phyloP scores from a whole-genome alignment of 2,797 vertebrate species.

The Anguilla megastoma region DNA sequence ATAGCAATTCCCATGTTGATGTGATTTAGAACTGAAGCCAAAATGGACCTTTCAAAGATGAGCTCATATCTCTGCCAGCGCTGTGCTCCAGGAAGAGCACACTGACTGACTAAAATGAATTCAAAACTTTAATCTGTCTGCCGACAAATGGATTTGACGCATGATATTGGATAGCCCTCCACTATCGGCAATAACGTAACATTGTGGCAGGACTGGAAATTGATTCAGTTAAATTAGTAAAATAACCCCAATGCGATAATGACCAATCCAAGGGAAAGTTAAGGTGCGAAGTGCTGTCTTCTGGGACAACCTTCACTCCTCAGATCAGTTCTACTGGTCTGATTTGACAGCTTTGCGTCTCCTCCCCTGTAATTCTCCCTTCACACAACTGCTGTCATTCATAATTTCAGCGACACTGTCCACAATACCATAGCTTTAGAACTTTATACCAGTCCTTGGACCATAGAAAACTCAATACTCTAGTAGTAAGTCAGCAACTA shows the following conservation, averaged over 20 bases:
- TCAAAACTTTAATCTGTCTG: slow-evolving; percentile 4
- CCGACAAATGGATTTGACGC: not conserved
- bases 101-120: not conserved
- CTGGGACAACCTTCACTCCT: not conserved
- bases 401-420: not conserved
- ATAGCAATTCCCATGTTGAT: not conserved
- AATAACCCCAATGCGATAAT: not conserved
- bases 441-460: not conserved
- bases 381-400: not conserved
- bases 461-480: not conserved
- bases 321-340: not conserved
- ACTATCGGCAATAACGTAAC: not conserved
- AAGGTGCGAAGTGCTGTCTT: not conserved
- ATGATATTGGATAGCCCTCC: not conserved
- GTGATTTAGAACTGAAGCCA: not conserved
- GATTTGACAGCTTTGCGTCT: not conserved
- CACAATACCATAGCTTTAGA: not conserved
- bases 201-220: not conserved
- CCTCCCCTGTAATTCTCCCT: not conserved
- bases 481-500: not conserved
- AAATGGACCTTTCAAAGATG: not conserved
- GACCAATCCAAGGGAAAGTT: not conserved
- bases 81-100: not conserved
- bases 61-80: not conserved
- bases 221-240: not conserved